A percentile compares a stretch with the other conserved stretches of the same genome.
Evolutionary conservation across 2,797 vertebrate genomes (phyloP).

Genomic region (Chanos chanos): DNA sequence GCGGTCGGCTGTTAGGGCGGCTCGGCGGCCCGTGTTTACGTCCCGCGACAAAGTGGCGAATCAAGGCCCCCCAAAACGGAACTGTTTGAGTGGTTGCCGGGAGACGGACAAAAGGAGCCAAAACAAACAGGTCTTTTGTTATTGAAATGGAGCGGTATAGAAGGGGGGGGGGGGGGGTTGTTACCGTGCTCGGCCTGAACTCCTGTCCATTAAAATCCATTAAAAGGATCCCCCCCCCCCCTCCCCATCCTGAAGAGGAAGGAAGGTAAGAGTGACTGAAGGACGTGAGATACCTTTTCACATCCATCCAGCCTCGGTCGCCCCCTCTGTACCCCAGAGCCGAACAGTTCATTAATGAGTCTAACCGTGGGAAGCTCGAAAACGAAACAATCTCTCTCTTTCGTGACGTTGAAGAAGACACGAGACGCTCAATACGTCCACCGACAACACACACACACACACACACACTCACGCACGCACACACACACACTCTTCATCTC

Average conservation of each 20-base stretch:
- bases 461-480: too few species aligned
- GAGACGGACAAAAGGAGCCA: constrained; percentile 43
- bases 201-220: too few species aligned
- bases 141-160: constrained; percentile 54
- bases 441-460: background rate
- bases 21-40: background rate
- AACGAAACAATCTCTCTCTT: too few species aligned
- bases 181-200: constrained; percentile 51
- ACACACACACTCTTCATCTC: too few species aligned
- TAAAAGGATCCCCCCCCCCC: constrained; percentile 66
- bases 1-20: background rate
- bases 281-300: too few species aligned
- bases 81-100: constrained; percentile 44
- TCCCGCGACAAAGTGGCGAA: constrained; percentile 30
- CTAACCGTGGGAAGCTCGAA: too few species aligned
- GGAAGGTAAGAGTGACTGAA: too few species aligned
- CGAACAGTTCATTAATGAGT: too few species aligned
- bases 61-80: constrained; percentile 24
- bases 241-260: too few species aligned
- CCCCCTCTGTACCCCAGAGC: too few species aligned
- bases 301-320: too few species aligned
- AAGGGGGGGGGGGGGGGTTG: constrained; percentile 49
- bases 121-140: constrained; percentile 46
- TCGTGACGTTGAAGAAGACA: too few species aligned
- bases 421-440: background rate